Evolutionary conservation across 2,888 invertebrate genomes (phyloP), one percentile per base, ranked within the genome.

Genomic region (Oligia latruncula): DNA sequence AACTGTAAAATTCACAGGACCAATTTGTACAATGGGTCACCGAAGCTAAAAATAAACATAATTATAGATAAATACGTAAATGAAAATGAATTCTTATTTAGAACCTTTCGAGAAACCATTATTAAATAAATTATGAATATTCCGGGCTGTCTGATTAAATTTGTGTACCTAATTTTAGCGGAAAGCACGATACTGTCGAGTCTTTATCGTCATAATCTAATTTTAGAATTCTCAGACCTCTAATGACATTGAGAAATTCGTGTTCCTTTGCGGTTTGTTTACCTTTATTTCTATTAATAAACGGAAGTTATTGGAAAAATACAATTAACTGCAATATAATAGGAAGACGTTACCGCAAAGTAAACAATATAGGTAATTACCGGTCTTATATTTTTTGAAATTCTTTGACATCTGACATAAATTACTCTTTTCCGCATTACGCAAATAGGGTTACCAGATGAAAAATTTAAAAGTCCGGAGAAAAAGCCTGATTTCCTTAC

Each of bases 391-490:
- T 23, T n/a, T 75, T 82, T 70, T 65, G 4, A 13, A 23, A 23
- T 80, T 20, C 11, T 49, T 43, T 71, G 83, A 77, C 13, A 46
- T n/a, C 4, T 67, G 46, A 29, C 58, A 23, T 81, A 76, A 65
- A 81, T 65, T 0, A 60, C 5, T 8, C 1, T 43, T 65, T 74
- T 68, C 67, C 46, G 20, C 0, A 29, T 23, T 43, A n/a, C n/a
- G n/a, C n/a, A n/a, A n/a, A n/a, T n/a, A n/a, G n/a, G n/a, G n/a
- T n/a, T n/a, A n/a, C n/a, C n/a, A n/a, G n/a, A n/a, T n/a, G n/a
- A n/a, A n/a, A n/a, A n/a, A n/a, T n/a, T n/a, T n/a, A n/a, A n/a
- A n/a, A n/a, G n/a, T n/a, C n/a, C n/a, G n/a, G n/a, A n/a, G n/a
- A n/a, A n/a, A n/a, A n/a, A n/a, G n/a, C n/a, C n/a, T n/a, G n/a